A percentile compares a stretch with the other conserved stretches of the same genome.
phyloP scores from a whole-genome alignment of 2,113 vertebrate species.

The Orycteropus afer region DNA sequence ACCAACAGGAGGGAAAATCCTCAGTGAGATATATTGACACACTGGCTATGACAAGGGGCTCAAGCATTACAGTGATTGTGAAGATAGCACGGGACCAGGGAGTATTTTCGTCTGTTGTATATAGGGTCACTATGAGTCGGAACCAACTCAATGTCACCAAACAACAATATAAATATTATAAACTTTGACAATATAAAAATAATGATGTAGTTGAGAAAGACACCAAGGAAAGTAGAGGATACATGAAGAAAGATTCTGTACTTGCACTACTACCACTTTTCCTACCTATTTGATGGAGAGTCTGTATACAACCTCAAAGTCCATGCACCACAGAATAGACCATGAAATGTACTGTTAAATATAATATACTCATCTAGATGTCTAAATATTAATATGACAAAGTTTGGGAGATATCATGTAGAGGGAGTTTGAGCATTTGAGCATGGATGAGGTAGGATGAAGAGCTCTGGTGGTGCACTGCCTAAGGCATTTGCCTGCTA shows the following conservation, averaged over 20 bases:
- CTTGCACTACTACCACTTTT: neutral
- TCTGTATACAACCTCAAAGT: neutral
- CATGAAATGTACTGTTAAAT: neutral
- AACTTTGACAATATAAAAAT: too few species aligned
- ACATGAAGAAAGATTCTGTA: neutral
- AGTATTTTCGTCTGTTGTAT: too few species aligned
- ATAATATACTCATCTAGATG: neutral
- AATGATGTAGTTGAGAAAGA: neutral
- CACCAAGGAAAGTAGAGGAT: neutral
- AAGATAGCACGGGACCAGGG: too few species aligned
- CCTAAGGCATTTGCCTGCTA: too few species aligned
- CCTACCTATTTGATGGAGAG: neutral
- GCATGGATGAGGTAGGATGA: neutral
- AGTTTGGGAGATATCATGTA: neutral
- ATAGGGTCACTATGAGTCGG: too few species aligned
- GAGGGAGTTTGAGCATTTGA: neutral
- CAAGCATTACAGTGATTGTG: too few species aligned
- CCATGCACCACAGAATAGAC: neutral
- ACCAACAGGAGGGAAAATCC: too few species aligned
- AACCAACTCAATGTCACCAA: too few species aligned
- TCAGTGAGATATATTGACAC: too few species aligned
- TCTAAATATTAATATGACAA: neutral
- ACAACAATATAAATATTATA: too few species aligned
- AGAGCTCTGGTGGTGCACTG: too few species aligned
- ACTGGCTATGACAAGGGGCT: too few species aligned